Evolutionary conservation across 2,797 vertebrate genomes (phyloP).

Genomic region (Pempheris klunzingeri): DNA sequence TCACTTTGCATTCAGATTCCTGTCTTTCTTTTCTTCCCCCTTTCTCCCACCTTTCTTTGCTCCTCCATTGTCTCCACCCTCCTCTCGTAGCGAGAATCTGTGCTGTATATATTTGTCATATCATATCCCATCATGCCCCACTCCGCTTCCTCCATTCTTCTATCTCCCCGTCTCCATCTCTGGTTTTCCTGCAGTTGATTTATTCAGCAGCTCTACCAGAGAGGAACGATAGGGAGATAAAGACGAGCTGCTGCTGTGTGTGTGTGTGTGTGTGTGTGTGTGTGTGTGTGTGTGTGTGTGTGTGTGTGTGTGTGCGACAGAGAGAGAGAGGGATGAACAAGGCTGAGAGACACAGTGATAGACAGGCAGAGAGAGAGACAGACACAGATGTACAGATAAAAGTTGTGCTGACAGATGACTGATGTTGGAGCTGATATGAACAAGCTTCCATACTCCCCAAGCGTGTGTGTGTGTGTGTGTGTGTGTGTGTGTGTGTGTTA

Average conservation of each 20-base stretch:
- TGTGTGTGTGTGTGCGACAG: background rate
- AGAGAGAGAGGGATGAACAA: constrained; percentile 30
- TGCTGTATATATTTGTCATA: constrained; percentile 61
- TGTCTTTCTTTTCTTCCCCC: background rate
- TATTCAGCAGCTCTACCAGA: constrained; percentile 74
- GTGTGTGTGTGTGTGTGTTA: constrained; percentile 30
- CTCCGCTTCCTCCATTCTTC: constrained; percentile 47
- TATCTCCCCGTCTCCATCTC: constrained; percentile 62
- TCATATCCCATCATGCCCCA: constrained; percentile 71
- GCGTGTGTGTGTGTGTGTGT: constrained; percentile 27
- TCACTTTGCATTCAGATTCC: constrained; percentile 15
- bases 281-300: constrained; percentile 33
- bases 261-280: constrained; percentile 24
- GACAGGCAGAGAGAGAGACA: constrained; percentile 55
- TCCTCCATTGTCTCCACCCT: constrained; percentile 16
- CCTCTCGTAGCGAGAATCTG: background rate
- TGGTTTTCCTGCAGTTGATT: constrained; percentile 70
- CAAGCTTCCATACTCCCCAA: constrained; percentile 56
- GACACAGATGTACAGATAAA: constrained; percentile 71
- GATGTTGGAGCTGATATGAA: constrained; percentile 78
- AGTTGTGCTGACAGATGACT: constrained; percentile 79
- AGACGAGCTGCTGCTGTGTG: constrained; percentile 43
- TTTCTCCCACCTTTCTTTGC: background rate
- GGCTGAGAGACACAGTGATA: constrained; percentile 45
- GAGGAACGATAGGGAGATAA: constrained; percentile 73